Conservation (phyloP, 2,113 vertebrate species). For the Platycercus adscitus region DNA sequence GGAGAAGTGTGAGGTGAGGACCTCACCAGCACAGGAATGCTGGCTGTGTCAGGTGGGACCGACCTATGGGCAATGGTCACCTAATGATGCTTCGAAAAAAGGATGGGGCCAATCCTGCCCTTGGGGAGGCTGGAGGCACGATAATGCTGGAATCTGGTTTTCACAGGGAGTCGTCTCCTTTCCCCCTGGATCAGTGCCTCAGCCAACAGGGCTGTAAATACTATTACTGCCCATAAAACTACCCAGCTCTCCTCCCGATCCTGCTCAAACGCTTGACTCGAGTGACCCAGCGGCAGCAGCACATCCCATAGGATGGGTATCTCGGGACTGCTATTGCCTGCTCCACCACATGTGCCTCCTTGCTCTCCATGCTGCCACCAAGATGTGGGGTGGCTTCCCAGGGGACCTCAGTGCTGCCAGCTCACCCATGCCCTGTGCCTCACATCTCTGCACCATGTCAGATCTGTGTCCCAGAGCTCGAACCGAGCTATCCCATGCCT, state of each 20-base stretch:
- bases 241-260: neutral
- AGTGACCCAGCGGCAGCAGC: neutral
- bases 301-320: rapidly evolving
- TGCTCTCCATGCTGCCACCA: neutral
- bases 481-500: neutral
- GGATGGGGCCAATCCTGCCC: neutral
- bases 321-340: neutral
- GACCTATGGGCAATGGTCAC: rapidly evolving
- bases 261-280: neutral
- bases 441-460: rapidly evolving
- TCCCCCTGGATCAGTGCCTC: neutral
- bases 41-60: neutral
- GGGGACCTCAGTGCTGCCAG: neutral
- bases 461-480: neutral
- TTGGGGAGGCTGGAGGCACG: neutral
- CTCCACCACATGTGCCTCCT: neutral
- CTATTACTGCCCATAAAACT: conserved; percentile 12
- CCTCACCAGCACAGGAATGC: neutral
- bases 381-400: neutral
- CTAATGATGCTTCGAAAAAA: neutral
- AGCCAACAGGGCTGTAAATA: neutral
- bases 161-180: neutral
- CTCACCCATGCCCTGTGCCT: rapidly evolving
- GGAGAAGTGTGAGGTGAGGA: neutral
- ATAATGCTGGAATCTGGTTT: neutral